Evolutionary conservation across 2,888 invertebrate genomes (phyloP), one percentile per base, ranked within the genome.

Genomic region (Hirtodrosophila duncani): DNA sequence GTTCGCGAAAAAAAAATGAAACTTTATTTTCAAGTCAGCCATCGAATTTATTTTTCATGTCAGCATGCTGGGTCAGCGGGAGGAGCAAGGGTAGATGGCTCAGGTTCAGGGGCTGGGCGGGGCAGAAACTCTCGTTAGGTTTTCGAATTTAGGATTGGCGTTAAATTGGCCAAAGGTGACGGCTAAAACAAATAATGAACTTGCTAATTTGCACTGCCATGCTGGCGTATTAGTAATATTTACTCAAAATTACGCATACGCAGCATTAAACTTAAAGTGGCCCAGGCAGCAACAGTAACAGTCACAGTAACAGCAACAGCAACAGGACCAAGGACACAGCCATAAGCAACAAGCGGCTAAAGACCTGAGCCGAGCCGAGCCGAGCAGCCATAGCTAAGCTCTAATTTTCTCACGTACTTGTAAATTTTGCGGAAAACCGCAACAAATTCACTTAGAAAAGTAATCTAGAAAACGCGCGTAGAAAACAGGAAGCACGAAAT

Each of bases 381-480:
- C 49, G 53, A 57, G 53, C n/a, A n/a, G n/a, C n/a, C n/a, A n/a
- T 56, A 67, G 72, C 72, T 72, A 75, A 75, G 77, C 75, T 70
- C 80, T 75, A 75, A 75, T 75, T 75, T 79, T 75, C 75, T 75
- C 75, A 75, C 75, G 75, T 75, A 75, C 75, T 75, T 79, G 80
- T 75, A 75, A 75, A 75, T 79, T 75, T 75, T 79, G 75, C 75
- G 75, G 75, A 75, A 75, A 75, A 75, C 75, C 75, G 75, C 75
- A 75, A 75, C 75, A 75, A 75, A 75, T 75, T 75, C 80, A 75
- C 75, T 75, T 75, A 75, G 65, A 75, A 75, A 75, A 75, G 75
- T 75, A 75, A 75, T 79, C 80, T 75, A 72, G 80, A 77, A 72
- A 72, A 60, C 78, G 74, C 78, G 74, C 72, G 72, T 66, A 72